Conservation (phyloP, 1,140 invertebrate species). For the Hirudo medicinalis region DNA sequence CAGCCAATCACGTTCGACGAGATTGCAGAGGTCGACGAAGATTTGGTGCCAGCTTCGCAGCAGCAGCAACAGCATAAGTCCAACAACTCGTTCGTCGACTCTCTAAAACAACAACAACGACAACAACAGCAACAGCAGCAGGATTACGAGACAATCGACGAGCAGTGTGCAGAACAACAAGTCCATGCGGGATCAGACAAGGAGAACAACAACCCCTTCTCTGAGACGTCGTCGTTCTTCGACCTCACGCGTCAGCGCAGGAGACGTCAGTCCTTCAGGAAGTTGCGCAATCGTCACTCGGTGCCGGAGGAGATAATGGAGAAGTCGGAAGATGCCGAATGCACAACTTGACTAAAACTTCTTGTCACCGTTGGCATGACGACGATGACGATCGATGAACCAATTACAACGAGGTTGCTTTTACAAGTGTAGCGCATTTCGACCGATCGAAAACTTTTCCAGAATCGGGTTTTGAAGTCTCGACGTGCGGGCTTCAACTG, state of each 20-base stretch:
- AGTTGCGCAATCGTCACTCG: conserved; percentile 9
- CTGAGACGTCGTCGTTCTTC: not conserved
- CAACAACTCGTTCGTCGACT: not conserved
- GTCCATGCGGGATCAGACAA: not conserved
- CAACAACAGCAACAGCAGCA: not conserved
- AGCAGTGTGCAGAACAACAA: not conserved
- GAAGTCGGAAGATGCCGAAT: not conserved
- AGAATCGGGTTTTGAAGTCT: not conserved
- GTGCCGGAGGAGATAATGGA: conserved; percentile 4
- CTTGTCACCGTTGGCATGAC: not conserved
- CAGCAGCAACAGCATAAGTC: not conserved
- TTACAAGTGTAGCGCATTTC: not conserved
- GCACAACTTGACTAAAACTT: not conserved
- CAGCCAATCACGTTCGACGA: conserved; percentile 61
- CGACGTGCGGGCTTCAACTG: not conserved
- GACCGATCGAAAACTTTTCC: not conserved
- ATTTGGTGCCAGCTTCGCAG: conserved; percentile 27
- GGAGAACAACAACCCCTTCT: not conserved
- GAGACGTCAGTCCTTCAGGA: not conserved
- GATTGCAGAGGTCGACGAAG: conserved; percentile 50
- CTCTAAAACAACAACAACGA: not conserved
- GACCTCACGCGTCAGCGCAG: not conserved
- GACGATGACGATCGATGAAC: not conserved
- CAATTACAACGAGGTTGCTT: not conserved
- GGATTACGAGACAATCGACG: not conserved